Conservation (phyloP, 2,888 invertebrate species). For the Gnatocerus cornutus region DNA sequence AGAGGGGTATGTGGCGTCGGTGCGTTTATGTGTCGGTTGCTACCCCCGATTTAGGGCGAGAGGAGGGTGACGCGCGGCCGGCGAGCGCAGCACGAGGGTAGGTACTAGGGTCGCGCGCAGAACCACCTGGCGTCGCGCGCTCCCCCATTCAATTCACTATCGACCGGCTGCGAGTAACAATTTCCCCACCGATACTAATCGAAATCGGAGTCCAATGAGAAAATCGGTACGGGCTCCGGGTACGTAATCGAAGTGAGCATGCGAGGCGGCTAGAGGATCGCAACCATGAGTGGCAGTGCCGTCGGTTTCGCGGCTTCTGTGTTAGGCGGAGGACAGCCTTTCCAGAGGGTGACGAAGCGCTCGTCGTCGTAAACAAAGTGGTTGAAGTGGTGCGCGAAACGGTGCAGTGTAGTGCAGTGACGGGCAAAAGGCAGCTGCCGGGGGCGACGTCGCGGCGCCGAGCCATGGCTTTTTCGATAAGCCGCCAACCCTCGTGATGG, state of each 20-base stretch:
- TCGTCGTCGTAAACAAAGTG: slow-evolving; percentile 65
- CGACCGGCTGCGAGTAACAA: slow-evolving; percentile 70
- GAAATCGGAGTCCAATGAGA: slow-evolving; percentile 65
- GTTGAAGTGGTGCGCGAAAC: slow-evolving; percentile 54
- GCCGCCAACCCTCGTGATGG: slow-evolving; percentile 70
- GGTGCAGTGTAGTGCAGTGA: slow-evolving; percentile 52
- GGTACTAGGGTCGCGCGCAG: slow-evolving; percentile 66
- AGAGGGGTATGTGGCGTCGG: slow-evolving; percentile 20
- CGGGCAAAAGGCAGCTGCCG: slow-evolving; percentile 18
- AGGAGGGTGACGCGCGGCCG: slow-evolving; percentile 53
- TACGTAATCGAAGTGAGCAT: slow-evolving; percentile 63
- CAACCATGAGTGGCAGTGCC: slow-evolving; percentile 58
- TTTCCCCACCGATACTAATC: slow-evolving; percentile 65
- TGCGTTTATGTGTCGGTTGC: slow-evolving; percentile 43
- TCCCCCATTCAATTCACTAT: slow-evolving; percentile 71
- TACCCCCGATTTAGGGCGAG: slow-evolving; percentile 45
- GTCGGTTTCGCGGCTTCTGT: slow-evolving; percentile 54
- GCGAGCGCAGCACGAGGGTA: slow-evolving; percentile 67
- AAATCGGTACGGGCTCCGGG: slow-evolving; percentile 62
- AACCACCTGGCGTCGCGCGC: slow-evolving; percentile 72
- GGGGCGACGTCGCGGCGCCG: slow-evolving; percentile 46
- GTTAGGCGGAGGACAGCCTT: slow-evolving; percentile 44
- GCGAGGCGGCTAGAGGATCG: slow-evolving; percentile 59
- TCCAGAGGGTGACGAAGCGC: slow-evolving; percentile 57
- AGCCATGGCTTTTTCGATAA: slow-evolving; percentile 49